Evolutionary conservation across 2,797 vertebrate species (phyloP).

Genomic region (Pteropus rufus): DNA sequence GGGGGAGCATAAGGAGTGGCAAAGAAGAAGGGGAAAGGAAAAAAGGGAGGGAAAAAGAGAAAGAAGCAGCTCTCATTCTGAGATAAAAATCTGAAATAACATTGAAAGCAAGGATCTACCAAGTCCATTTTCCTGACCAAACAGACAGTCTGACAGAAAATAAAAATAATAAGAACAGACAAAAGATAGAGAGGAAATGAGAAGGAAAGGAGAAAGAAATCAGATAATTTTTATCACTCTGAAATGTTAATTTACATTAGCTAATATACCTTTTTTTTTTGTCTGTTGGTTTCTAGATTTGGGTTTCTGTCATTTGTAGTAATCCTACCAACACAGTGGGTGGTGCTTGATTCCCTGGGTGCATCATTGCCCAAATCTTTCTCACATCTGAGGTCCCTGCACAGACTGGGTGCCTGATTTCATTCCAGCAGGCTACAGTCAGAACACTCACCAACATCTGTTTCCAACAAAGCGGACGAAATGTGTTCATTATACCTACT

Average conservation of each 20-base stretch:
- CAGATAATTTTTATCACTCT: not conserved
- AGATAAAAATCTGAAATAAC: not conserved
- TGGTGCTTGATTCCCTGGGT: not conserved
- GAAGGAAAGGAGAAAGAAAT: not conserved
- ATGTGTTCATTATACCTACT: not conserved
- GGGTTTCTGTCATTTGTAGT: not conserved
- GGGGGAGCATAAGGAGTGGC: fast-evolving
- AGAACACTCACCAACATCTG: not conserved
- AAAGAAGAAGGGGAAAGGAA: not conserved
- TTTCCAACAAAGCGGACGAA: not conserved
- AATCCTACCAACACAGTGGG: not conserved
- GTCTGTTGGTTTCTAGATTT: not conserved
- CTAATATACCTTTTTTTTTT: not conserved
- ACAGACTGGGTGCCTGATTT: not conserved
- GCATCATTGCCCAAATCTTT: not conserved
- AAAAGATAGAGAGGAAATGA: not conserved
- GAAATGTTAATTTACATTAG: not conserved
- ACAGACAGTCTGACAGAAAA: not conserved
- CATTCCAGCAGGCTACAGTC: not conserved
- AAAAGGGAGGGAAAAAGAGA: not conserved
- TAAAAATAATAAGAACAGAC: not conserved
- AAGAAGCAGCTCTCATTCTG: not conserved
- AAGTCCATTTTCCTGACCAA: not conserved
- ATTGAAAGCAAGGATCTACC: not conserved
- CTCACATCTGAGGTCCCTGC: not conserved